phyloP scores from a whole-genome alignment of 2,888 invertebrate species.

The Lepidocyrtinus sp. region DNA sequence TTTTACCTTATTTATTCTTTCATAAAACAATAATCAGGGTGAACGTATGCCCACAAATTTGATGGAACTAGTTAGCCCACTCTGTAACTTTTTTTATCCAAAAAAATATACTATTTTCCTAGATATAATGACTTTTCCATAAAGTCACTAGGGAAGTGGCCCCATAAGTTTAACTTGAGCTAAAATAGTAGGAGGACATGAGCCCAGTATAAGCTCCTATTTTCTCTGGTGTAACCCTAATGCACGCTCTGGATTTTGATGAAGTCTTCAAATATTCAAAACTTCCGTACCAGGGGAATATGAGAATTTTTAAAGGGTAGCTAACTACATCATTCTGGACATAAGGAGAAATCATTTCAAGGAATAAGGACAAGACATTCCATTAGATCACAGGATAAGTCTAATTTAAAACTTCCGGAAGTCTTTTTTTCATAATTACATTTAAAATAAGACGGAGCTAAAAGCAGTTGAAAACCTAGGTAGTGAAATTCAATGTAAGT shows the following conservation, averaged over 20 bases:
- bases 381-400: too few relatives aligned
- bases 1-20: neutral
- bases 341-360: neutral
- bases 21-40: conserved; percentile 19
- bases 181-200: neutral
- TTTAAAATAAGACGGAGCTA: too few relatives aligned
- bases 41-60: neutral
- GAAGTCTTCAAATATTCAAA: conserved; percentile 18
- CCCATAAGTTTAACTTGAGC: neutral
- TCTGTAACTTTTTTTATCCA: neutral
- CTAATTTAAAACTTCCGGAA: too few relatives aligned
- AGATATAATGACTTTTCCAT: conserved; percentile 3
- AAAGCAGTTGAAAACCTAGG: too few relatives aligned
- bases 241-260: neutral
- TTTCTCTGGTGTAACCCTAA: neutral
- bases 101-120: neutral
- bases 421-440: too few relatives aligned
- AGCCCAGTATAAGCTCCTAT: neutral
- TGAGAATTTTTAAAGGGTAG: conserved; percentile 19
- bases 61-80: neutral
- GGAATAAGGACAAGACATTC: too few relatives aligned
- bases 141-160: neutral
- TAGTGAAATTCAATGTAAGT: too few relatives aligned
- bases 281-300: conserved; percentile 30
- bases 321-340: too few relatives aligned